A percentile compares a stretch with the other conserved stretches of the same genome.
phyloP scores from a whole-genome alignment of 2,797 vertebrate genomes.

The Carcharodon carcharias region DNA sequence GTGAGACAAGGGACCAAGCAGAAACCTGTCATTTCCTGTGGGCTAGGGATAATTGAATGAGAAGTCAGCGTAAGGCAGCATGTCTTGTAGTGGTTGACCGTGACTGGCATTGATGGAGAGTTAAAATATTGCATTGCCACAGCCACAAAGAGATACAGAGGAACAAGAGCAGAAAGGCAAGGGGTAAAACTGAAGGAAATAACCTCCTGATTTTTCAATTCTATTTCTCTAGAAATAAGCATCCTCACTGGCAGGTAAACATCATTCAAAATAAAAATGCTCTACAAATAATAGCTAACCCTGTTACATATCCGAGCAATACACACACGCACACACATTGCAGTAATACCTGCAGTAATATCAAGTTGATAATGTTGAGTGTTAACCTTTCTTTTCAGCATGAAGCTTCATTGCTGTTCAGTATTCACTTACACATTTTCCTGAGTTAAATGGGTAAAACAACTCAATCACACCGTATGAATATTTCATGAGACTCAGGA shows the following conservation, averaged over 20 bases:
- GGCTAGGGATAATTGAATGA: background rate
- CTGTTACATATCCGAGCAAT: background rate
- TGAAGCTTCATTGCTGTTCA: background rate
- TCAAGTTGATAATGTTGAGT: background rate
- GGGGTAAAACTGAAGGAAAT: background rate
- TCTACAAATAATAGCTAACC: background rate
- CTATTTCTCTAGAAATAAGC: background rate
- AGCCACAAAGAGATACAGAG: background rate
- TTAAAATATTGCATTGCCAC: background rate
- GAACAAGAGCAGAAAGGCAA: background rate
- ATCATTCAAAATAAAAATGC: background rate
- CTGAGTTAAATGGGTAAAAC: background rate
- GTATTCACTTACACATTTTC: conserved; percentile 16
- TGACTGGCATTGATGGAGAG: too few species aligned
- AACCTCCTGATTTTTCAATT: too few species aligned
- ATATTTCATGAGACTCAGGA: conserved; percentile 32
- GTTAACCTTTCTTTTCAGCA: background rate
- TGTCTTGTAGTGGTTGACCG: background rate
- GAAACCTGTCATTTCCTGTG: background rate
- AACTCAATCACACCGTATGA: conserved; percentile 21
- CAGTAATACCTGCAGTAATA: background rate
- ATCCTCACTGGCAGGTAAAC: background rate
- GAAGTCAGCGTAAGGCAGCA: background rate
- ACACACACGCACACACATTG: background rate
- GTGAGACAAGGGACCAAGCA: background rate